phyloP scores from a whole-genome alignment of 2,888 invertebrate genomes.

The Phengaris arion region DNA sequence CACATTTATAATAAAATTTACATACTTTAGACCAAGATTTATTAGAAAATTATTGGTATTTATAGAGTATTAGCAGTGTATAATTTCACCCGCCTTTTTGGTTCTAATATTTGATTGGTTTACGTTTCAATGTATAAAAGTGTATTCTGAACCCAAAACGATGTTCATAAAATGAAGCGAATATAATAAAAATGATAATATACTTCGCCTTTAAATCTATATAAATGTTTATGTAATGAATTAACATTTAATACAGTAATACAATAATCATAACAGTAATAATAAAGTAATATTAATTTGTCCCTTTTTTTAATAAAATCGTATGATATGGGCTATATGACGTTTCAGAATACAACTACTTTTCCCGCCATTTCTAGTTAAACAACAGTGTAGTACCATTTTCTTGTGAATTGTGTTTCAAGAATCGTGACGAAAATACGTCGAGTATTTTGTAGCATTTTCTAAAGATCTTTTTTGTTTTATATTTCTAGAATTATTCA shows the following conservation, averaged over 20 bases:
- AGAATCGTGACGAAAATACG: constrained; percentile 12
- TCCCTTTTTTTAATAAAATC: too few species aligned
- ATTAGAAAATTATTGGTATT: background rate
- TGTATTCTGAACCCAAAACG: background rate
- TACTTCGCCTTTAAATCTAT: too few species aligned
- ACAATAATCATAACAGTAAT: too few species aligned
- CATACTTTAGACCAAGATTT: background rate
- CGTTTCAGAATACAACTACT: constrained; percentile 34
- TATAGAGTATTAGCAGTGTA: background rate
- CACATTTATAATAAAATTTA: background rate
- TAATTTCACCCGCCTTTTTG: constrained; percentile 4
- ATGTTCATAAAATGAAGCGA: background rate
- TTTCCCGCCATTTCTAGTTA: constrained; percentile 36
- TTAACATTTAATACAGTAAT: too few species aligned
- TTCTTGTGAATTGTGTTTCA: constrained; percentile 22
- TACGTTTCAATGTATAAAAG: background rate
- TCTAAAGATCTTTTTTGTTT: background rate
- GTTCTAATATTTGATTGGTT: background rate
- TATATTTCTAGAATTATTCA: background rate
- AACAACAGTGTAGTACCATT: background rate
- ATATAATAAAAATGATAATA: background rate
- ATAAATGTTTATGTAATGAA: too few species aligned
- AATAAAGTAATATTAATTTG: too few species aligned
- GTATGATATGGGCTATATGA: background rate
- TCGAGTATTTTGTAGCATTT: background rate